A percentile compares a stretch with the other conserved stretches of the same genome.
Evolutionary conservation across 2,797 vertebrate species (phyloP).

Genomic region (Pseudocheirus occidentalis): DNA sequence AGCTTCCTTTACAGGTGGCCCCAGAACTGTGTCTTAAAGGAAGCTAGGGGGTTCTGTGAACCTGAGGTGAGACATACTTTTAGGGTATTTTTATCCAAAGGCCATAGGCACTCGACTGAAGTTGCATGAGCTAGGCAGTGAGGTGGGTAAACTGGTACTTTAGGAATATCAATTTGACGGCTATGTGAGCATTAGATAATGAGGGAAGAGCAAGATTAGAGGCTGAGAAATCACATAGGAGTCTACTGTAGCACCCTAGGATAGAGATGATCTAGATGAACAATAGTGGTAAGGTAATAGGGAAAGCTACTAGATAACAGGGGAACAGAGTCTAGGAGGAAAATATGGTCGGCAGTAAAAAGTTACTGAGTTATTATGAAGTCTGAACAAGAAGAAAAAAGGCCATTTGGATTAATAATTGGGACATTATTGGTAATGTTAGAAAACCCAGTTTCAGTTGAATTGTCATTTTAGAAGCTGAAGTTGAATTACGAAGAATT

Average conservation of each 20-base stretch:
- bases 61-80: not conserved
- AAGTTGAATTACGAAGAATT: not conserved
- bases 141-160: not conserved
- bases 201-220: not conserved
- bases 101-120: not conserved
- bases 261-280: not conserved
- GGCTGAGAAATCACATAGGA: not conserved
- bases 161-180: not conserved
- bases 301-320: not conserved
- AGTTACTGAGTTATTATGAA: too few species aligned
- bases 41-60: not conserved
- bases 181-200: not conserved
- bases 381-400: not conserved
- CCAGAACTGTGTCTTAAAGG: not conserved
- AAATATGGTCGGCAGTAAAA: too few species aligned
- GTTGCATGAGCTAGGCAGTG: not conserved
- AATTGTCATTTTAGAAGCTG: not conserved
- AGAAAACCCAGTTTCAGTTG: not conserved
- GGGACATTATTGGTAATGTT: not conserved
- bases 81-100: not conserved
- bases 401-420: not conserved
- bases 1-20: not conserved
- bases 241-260: not conserved
- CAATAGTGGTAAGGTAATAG: not conserved
- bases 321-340: too few species aligned